Percentiles rank a stretch among this genome's conserved stretches.
phyloP scores from a whole-genome alignment of 2,113 vertebrate genomes.

The Dascyllus trimaculatus region DNA sequence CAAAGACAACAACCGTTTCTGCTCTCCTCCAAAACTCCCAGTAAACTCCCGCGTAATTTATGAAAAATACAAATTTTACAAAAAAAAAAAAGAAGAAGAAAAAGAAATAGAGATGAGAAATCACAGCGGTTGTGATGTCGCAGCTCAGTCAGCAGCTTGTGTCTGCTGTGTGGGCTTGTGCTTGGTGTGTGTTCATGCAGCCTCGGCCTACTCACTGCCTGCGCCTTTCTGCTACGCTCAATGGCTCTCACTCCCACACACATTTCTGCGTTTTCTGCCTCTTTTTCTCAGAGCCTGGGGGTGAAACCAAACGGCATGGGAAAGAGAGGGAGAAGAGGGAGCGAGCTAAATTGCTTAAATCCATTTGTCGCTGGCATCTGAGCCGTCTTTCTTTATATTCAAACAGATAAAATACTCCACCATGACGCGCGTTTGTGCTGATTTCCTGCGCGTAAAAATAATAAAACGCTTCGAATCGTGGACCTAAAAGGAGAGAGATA shows the following conservation, averaged over 20 bases:
- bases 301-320: conserved; percentile 31
- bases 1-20: not conserved
- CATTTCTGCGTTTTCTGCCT: conserved; percentile 72
- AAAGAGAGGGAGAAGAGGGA: not conserved
- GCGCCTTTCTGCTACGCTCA: conserved; percentile 76
- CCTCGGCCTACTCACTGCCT: conserved; percentile 58
- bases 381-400: no score
- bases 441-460: conserved; percentile 3
- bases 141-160: conserved; percentile 38
- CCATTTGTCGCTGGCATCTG: no score
- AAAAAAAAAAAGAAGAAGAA: not conserved
- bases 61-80: not conserved
- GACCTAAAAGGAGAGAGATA: conserved; percentile 1
- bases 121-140: not conserved
- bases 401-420: not conserved
- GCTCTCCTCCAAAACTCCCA: not conserved
- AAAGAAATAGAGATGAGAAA: not conserved
- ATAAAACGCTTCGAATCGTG: conserved; percentile 4
- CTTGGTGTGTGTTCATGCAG: not conserved
- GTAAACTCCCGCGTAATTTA: not conserved
- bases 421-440: not conserved
- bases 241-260: conserved; percentile 87
- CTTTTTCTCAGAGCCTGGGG: conserved; percentile 28
- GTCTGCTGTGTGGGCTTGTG: conserved; percentile 19
- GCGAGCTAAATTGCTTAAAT: not conserved